Percentiles rank a stretch among this genome's conserved stretches.
phyloP scores from a whole-genome alignment of 1,140 invertebrate species.

The Eumeta japonica region DNA sequence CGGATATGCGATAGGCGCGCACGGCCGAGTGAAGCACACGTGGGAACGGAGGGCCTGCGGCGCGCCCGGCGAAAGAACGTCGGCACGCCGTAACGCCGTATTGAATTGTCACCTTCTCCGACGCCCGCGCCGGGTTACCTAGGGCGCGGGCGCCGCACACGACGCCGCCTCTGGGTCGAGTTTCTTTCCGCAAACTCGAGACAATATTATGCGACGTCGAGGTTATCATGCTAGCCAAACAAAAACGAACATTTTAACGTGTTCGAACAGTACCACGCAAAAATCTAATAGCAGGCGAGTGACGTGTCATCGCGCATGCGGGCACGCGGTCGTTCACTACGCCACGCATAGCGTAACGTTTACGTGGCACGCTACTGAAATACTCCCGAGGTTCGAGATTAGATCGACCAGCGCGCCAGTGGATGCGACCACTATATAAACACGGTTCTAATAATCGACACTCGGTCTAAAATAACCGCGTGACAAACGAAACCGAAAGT shows the following conservation, averaged over 20 bases:
- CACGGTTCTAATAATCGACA: slow-evolving; percentile 51
- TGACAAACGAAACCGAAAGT: slow-evolving; percentile 53
- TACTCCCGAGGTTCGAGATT: neutral
- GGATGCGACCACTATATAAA: slow-evolving; percentile 20
- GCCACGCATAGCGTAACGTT: no score
- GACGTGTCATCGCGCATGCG: no score
- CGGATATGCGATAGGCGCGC: slow-evolving; percentile 5
- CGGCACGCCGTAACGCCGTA: neutral
- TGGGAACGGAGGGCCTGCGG: slow-evolving; percentile 9
- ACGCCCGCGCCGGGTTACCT: neutral
- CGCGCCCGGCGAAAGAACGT: slow-evolving; percentile 1
- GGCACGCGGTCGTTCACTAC: no score
- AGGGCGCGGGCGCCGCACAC: slow-evolving; percentile 31
- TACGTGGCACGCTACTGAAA: neutral
- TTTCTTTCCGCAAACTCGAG: slow-evolving; percentile 53
- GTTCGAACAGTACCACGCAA: neutral
- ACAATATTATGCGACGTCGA: slow-evolving; percentile 23
- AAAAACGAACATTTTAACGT: neutral
- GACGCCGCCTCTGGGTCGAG: slow-evolving; percentile 39
- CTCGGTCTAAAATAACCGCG: slow-evolving; percentile 47
- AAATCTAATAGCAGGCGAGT: neutral
- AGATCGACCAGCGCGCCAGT: neutral
- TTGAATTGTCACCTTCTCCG: no score
- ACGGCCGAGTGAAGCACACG: slow-evolving; percentile 4
- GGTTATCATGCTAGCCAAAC: neutral